phyloP scores from a whole-genome alignment of 2,797 vertebrate species.

The Nyctalus aviator region DNA sequence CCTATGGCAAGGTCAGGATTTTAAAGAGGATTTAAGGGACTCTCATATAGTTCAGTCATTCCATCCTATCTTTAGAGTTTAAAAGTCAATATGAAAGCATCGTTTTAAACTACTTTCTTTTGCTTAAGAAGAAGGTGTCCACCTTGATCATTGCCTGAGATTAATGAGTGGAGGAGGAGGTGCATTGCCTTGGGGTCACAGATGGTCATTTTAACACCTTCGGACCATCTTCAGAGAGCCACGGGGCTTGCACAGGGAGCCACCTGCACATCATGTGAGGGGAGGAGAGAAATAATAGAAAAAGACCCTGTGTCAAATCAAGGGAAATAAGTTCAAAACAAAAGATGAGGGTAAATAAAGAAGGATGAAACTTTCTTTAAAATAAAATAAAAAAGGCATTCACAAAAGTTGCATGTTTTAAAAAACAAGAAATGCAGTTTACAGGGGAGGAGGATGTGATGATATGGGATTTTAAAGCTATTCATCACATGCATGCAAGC shows the following conservation, averaged over 20 bases:
- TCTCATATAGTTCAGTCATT: background rate
- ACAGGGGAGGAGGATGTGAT: background rate
- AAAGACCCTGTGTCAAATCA: background rate
- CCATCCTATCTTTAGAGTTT: background rate
- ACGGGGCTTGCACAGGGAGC: background rate
- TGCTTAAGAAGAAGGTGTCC: background rate
- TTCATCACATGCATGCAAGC: background rate
- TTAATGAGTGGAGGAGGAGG: background rate
- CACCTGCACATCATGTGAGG: background rate
- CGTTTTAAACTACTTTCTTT: background rate
- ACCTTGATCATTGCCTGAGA: background rate
- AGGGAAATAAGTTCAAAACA: background rate
- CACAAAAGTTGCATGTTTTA: background rate
- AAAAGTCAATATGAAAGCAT: constrained; percentile 10
- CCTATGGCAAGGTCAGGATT: background rate
- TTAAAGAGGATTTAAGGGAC: constrained; percentile 2
- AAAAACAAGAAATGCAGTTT: background rate
- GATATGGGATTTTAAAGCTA: background rate
- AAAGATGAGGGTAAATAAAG: background rate
- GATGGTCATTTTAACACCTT: background rate
- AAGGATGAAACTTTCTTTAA: background rate
- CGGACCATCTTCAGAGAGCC: background rate
- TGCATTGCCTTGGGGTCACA: background rate
- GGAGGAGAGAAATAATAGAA: background rate
- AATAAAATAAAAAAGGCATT: background rate